Evolutionary conservation across 2,113 vertebrate genomes (phyloP), one percentile per base, ranked within the genome.

Genomic region (Meleagris gallopavo): DNA sequence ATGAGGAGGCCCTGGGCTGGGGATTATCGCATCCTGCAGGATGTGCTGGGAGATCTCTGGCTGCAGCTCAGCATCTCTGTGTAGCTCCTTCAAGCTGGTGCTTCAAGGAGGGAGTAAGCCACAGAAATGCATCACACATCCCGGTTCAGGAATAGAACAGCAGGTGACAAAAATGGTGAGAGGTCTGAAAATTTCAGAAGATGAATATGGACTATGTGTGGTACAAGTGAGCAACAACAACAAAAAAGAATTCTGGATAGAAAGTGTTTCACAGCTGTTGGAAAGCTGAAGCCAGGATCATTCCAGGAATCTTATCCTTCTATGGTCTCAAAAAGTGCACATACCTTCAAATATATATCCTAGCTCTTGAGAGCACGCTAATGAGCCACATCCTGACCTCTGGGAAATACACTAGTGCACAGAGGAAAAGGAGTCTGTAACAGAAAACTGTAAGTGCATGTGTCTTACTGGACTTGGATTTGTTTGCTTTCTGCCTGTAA

Each of bases 41-140:
- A 50, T 0, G 0, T 50, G 50, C 41, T 83, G 41, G 34, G 40
- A 76, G n/a, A 15, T 46, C 11, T 21, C 4, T 11, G 64, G 70
- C 12, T 65, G 38, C 32, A 46, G 65, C 20, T 85, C 34, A 69
- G 30, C 8, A 4, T 24, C 19, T 72, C 52, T 72, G 11, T 10
- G 32, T 9, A 29, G 54, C 29, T 43, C 17, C 7, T 54, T 11
- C 20, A 40, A 57, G 40, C 24, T 32, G 27, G 43, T 81, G 46
- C 65, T 91, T 72, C 40, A 32, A 50, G 58, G 17, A 65, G 21
- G 40, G 14, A 70, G 41, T 0, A 5, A 65, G 52, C 27, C 58
- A 75, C 16, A 36, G 46, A 17, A 84, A 25, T 9, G 78, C 82
- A 27, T 27, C 38, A 52, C 4, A 0, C 21, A 3, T 79, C 38